Conservation (phyloP, 1,140 invertebrate species). For the Drosophila yakuba region DNA sequence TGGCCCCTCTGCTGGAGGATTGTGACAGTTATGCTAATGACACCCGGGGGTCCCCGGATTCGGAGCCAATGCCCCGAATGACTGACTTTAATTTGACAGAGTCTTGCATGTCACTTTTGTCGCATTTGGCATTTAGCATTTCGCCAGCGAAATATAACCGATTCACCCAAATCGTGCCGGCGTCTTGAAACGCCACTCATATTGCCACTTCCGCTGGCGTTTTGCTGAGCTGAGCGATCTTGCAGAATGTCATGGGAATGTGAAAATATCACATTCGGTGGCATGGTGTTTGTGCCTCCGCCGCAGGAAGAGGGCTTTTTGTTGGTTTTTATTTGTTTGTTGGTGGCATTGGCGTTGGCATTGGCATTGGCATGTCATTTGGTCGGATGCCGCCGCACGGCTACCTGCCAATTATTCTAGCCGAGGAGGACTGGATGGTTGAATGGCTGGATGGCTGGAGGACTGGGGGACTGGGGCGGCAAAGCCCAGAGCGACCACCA, state of each 20-base stretch:
- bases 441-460: background rate
- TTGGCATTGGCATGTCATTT: conserved; percentile 75
- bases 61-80: conserved; percentile 56
- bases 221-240: conserved; percentile 21
- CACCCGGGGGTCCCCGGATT: conserved; percentile 34
- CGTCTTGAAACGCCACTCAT: conserved; percentile 81
- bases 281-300: conserved; percentile 4
- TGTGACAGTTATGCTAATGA: conserved; percentile 80
- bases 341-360: conserved; percentile 58
- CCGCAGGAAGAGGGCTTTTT: conserved; percentile 64
- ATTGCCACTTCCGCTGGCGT: conserved; percentile 80
- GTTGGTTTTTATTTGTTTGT: conserved; percentile 32
- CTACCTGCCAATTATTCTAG: conserved; percentile 83
- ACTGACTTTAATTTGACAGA: conserved; percentile 82
- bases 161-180: conserved; percentile 57
- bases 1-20: conserved; percentile 12
- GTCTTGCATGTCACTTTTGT: conserved; percentile 78
- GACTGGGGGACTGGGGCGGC: background rate
- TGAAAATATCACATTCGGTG: conserved; percentile 73
- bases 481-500: conserved; percentile 70
- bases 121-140: conserved; percentile 13
- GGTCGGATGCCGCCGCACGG: conserved; percentile 56
- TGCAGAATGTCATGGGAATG: conserved; percentile 76
- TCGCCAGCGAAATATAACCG: conserved; percentile 37
- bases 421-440: conserved; percentile 11